Evolutionary conservation across 2,888 invertebrate genomes (phyloP), one percentile per base, ranked within the genome.

Genomic region (Strigamia maritima): DNA sequence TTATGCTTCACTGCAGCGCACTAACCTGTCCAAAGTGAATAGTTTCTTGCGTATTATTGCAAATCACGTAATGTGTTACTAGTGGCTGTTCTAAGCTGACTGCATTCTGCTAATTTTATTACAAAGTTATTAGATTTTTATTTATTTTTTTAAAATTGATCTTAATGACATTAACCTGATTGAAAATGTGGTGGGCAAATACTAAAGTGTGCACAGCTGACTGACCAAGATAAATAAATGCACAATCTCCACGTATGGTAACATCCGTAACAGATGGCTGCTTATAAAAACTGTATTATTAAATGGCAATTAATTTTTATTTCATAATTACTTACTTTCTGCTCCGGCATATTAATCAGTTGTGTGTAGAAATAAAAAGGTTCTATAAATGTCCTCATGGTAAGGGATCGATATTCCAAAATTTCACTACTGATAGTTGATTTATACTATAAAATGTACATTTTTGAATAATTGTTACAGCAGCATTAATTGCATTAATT

Each of bases 1-100:
- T n/a, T n/a, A n/a, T n/a, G n/a, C n/a, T n/a, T n/a, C n/a, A n/a
- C n/a, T n/a, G n/a, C n/a, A n/a, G n/a, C n/a, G n/a, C n/a, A n/a
- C n/a, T n/a, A n/a, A n/a, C 85, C 86, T 97, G 95, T 0, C 94
- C 93, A 82, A 95, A 90, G n/a, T 84, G 82, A 49, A 88, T 81
- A 10, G 83, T 82, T 54, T 84, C 83, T 75, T 84, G 83, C 0
- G 91, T 91, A 82, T 92, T 90, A 85, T 94, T 94, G 79, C 92
- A 92, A 22, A 94, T 86, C 6, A 92, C 87, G 82, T 91, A 91
- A 81, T 91, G 89, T 0, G 90, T 89, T 79, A 90, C 85, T 12
- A 82, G 19, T 8, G 54, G 24, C 60, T 77, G 54, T 7, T 77
- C 60, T 8, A 49, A 28, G 4, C n/a, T n/a, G n/a, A n/a, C n/a